phyloP scores from a whole-genome alignment of 2,113 vertebrate species.

The Gnathonemus longibarbis region DNA sequence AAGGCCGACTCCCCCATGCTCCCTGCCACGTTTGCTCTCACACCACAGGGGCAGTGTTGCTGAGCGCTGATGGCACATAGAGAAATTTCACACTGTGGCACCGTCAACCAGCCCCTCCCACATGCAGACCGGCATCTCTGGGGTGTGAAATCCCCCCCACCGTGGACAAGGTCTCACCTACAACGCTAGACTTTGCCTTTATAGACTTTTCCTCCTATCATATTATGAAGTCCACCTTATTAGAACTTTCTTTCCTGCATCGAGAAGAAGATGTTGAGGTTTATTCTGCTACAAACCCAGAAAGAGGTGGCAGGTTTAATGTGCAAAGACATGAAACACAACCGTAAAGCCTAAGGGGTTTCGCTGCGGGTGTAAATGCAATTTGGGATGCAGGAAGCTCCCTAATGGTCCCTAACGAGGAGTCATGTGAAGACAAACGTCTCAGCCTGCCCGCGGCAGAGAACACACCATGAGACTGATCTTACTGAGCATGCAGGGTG shows the following conservation, averaged over 20 bases:
- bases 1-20: neutral
- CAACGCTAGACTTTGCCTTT: neutral
- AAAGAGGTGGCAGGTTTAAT: neutral
- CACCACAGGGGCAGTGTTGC: constrained; percentile 55
- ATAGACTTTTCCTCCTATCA: neutral
- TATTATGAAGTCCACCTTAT: neutral
- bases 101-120: neutral
- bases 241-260: neutral
- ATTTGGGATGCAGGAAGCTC: neutral
- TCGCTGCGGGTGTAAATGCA: neutral
- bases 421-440: neutral
- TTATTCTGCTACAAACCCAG: neutral
- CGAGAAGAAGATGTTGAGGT: neutral
- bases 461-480: neutral
- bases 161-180: neutral
- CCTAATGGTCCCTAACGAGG: neutral
- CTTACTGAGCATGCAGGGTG: neutral
- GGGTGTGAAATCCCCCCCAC: neutral
- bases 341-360: neutral
- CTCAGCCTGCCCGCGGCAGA: neutral
- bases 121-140: neutral
- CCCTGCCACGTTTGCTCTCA: constrained; percentile 41
- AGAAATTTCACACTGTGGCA: constrained; percentile 61
- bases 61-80: constrained; percentile 52
- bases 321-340: neutral